Conservation (phyloP, 2,888 invertebrate genomes). For the Lithophane socia region DNA sequence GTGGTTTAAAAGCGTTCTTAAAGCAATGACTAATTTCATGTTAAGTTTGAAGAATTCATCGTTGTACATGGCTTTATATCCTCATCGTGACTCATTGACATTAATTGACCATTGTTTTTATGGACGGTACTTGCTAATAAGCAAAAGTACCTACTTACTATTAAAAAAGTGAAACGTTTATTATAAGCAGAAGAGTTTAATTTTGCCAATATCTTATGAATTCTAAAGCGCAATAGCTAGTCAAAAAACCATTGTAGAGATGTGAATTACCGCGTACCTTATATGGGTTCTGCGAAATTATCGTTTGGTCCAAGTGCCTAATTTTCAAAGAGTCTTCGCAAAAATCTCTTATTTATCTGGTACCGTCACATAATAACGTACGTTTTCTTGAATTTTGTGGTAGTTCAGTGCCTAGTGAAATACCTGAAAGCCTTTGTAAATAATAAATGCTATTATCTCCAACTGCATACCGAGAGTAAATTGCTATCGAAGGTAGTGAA, state of each 20-base stretch:
- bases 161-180: slow-evolving; percentile 6
- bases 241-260: not conserved
- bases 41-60: slow-evolving; percentile 54
- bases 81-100: slow-evolving; percentile 57
- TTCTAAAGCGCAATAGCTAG: not conserved
- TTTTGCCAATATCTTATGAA: not conserved
- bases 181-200: not conserved
- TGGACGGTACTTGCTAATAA: slow-evolving; percentile 29
- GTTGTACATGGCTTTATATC: slow-evolving; percentile 33
- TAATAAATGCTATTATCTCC: slow-evolving; percentile 20
- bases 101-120: slow-evolving; percentile 57
- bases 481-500: slow-evolving; percentile 18
- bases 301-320: not conserved
- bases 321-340: not conserved
- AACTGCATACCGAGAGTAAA: slow-evolving; percentile 33
- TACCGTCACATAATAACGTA: not conserved
- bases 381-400: not conserved
- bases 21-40: slow-evolving; percentile 65
- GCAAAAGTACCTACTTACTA: not conserved
- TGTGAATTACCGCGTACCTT: slow-evolving; percentile 25
- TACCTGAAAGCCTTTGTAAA: slow-evolving; percentile 9
- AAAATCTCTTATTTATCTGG: not conserved
- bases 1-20: slow-evolving; percentile 56
- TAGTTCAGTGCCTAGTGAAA: not conserved
- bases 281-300: not conserved